Conservation (phyloP, 2,888 invertebrate species). For the Pseudoips prasinana region DNA sequence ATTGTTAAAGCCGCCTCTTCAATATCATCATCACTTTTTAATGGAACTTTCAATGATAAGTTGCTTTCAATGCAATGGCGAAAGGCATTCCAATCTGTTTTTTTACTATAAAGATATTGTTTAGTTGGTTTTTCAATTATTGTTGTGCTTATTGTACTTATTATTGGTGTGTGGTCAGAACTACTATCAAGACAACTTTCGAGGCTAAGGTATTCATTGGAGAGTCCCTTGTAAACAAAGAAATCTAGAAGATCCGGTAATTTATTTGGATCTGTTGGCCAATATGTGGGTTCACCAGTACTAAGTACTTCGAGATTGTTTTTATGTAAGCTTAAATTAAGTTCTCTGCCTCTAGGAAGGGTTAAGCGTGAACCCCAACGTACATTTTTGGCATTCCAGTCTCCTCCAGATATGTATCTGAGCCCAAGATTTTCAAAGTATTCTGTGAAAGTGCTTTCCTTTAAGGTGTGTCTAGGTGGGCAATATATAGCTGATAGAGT, state of each 20-base stretch:
- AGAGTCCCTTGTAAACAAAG: not conserved
- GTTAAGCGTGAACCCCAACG: constrained; percentile 9
- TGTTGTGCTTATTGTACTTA: constrained; percentile 1
- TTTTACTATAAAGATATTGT: not conserved
- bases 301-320: too few relatives aligned
- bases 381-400: constrained; percentile 13
- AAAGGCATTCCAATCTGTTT: not conserved
- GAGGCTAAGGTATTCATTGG: not conserved
- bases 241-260: constrained; percentile 5
- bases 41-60: too few relatives aligned
- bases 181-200: not conserved
- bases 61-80: not conserved
- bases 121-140: constrained; percentile 2
- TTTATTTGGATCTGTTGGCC: too few relatives aligned
- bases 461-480: constrained; percentile 4
- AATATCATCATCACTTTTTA: not conserved
- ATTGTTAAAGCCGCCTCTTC: not conserved
- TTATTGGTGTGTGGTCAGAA: not conserved
- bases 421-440: not conserved
- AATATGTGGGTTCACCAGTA: not conserved
- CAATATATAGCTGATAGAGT: constrained; percentile 8
- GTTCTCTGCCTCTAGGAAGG: constrained; percentile 3
- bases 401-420: constrained; percentile 7
- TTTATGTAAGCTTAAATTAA: constrained; percentile 4
- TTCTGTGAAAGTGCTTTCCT: not conserved